Evolutionary conservation across 2,888 invertebrate genomes (phyloP).

Genomic region (Gari tellinella): DNA sequence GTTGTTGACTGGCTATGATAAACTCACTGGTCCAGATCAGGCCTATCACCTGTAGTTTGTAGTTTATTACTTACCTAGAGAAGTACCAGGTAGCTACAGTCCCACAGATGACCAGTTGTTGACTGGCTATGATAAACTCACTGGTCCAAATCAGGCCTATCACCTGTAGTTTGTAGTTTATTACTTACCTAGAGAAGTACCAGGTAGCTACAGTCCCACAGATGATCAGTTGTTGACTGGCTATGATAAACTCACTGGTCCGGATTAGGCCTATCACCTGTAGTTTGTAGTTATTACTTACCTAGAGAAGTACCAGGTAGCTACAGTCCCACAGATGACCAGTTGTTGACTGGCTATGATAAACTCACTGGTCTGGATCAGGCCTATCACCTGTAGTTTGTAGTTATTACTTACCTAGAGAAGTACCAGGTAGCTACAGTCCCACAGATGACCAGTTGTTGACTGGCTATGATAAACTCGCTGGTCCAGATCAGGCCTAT

Average conservation of each 20-base stretch:
- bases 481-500: conserved; percentile 96
- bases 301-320: conserved; percentile 96
- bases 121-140: conserved; percentile 97
- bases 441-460: conserved; percentile 96
- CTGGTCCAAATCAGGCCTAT: conserved; percentile 96
- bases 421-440: conserved; percentile 98
- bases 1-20: conserved; percentile 96
- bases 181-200: conserved; percentile 95
- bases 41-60: conserved; percentile 94
- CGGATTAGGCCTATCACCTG: conserved; percentile 95
- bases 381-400: conserved; percentile 87
- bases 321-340: conserved; percentile 96
- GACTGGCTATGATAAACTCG: conserved; percentile 97
- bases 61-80: too few species aligned
- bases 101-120: conserved; percentile 96
- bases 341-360: conserved; percentile 97
- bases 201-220: conserved; percentile 96
- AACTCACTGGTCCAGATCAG: conserved; percentile 97
- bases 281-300: too few species aligned
- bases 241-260: conserved; percentile 97
- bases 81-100: conserved; percentile 98
- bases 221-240: conserved; percentile 97
- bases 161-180: too few species aligned
- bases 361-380: conserved; percentile 97
- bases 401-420: conserved; percentile 86